Conservation (phyloP, 2,888 invertebrate species). For the Drosophila meridionalis region DNA sequence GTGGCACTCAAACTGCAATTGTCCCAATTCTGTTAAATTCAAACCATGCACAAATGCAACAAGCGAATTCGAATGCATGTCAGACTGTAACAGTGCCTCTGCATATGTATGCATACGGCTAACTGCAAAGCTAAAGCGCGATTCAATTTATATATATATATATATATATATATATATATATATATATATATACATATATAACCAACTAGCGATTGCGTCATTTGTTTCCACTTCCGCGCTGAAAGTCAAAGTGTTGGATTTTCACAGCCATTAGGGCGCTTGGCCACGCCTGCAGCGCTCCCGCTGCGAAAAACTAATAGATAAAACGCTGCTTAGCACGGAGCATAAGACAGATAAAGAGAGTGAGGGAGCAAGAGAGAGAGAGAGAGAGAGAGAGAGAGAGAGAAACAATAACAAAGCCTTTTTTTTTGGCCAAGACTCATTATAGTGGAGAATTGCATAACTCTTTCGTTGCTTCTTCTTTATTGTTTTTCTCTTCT, state of each 20-base stretch:
- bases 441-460: constrained; percentile 53
- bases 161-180: no score
- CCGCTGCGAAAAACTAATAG: constrained; percentile 42
- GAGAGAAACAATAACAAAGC: constrained; percentile 32
- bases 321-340: not conserved
- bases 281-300: constrained; percentile 31
- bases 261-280: constrained; percentile 28
- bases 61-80: not conserved
- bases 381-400: not conserved
- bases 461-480: constrained; percentile 25
- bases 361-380: not conserved
- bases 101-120: not conserved
- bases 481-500: no score
- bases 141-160: not conserved
- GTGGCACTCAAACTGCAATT: not conserved
- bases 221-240: constrained; percentile 24
- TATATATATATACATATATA: no score
- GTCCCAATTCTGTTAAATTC: no score
- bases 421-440: constrained; percentile 22
- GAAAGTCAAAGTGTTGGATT: constrained; percentile 19
- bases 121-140: not conserved
- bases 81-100: not conserved
- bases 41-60: no score
- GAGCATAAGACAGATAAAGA: not conserved
- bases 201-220: not conserved